Evolutionary conservation across 2,888 invertebrate species (phyloP).

Genomic region (Epistrophe grossulariae): DNA sequence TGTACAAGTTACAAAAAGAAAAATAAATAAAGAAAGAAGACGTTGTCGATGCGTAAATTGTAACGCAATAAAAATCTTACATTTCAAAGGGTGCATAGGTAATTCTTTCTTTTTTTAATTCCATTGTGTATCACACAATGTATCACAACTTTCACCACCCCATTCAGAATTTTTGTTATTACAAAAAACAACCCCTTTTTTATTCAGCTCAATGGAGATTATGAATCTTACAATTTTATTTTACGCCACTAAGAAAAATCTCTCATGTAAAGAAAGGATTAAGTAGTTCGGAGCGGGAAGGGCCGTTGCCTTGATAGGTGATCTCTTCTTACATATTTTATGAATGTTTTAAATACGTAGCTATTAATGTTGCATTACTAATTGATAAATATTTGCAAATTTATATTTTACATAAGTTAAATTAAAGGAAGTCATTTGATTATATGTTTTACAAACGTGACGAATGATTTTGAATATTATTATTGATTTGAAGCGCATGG

Average conservation of each 20-base stretch:
- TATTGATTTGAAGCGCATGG: not conserved
- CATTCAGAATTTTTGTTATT: conserved; percentile 20
- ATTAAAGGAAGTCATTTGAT: not conserved
- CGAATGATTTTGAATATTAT: not conserved
- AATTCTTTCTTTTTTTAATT: conserved; percentile 18
- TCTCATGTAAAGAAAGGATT: conserved; percentile 42
- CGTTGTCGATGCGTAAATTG: conserved; percentile 39
- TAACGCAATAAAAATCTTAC: conserved; percentile 39
- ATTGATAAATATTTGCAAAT: conserved; percentile 35
- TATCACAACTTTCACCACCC: conserved; percentile 47
- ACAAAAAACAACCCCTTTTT: conserved; percentile 12
- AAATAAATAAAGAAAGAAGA: not conserved
- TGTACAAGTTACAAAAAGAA: not conserved
- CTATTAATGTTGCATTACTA: conserved; percentile 27
- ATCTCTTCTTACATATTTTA: conserved; percentile 9
- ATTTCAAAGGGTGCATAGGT: conserved; percentile 18
- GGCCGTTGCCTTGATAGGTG: not conserved
- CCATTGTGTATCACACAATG: conserved; percentile 25
- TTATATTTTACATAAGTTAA: conserved; percentile 8
- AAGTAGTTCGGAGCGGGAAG: conserved; percentile 1
- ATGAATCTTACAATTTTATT: conserved; percentile 46
- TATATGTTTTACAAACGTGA: not conserved
- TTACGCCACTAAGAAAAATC: not conserved
- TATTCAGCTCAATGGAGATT: conserved; percentile 26
- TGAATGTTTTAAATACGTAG: not conserved